A percentile compares a stretch with the other conserved stretches of the same genome.
phyloP scores from a whole-genome alignment of 1,140 invertebrate species.

The Brachionus sp. region DNA sequence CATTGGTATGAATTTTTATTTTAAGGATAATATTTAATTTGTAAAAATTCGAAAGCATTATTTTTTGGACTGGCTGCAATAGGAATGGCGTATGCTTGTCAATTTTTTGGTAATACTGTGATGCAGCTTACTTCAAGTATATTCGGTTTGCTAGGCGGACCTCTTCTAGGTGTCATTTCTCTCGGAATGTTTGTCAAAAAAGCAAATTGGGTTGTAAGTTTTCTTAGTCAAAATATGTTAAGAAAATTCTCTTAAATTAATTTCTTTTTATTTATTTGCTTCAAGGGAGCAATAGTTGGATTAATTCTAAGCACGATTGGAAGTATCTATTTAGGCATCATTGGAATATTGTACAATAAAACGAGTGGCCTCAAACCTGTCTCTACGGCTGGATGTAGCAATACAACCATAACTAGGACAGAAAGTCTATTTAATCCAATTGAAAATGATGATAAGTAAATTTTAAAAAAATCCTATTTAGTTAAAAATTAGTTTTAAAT shows the following conservation, averaged over 20 bases:
- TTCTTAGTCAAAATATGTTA: not conserved
- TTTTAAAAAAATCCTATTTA: not conserved
- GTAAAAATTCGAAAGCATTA: slow-evolving; percentile 61
- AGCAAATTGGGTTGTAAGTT: slow-evolving; percentile 73
- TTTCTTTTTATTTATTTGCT: not conserved
- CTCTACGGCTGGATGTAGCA: not conserved
- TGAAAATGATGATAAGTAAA: not conserved
- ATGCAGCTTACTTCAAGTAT: slow-evolving; percentile 53
- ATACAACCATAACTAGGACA: not conserved
- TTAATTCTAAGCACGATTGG: slow-evolving; percentile 13
- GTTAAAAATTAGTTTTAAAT: not conserved
- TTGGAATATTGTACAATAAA: not conserved
- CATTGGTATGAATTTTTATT: not conserved
- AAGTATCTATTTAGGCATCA: not conserved
- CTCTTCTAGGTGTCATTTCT: slow-evolving; percentile 68
- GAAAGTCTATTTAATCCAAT: not conserved
- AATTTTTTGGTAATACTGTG: slow-evolving; percentile 50
- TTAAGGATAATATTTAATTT: slow-evolving; percentile 59
- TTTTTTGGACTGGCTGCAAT: slow-evolving; percentile 52
- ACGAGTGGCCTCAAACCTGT: slow-evolving; percentile 15
- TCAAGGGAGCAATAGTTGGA: slow-evolving; percentile 16
- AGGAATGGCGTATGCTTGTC: slow-evolving; percentile 51
- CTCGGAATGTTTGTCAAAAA: slow-evolving; percentile 79
- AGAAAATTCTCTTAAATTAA: not conserved
- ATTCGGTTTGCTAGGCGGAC: slow-evolving; percentile 55